Evolutionary conservation across 2,113 vertebrate species (phyloP).

Genomic region (Carassius gibelio): DNA sequence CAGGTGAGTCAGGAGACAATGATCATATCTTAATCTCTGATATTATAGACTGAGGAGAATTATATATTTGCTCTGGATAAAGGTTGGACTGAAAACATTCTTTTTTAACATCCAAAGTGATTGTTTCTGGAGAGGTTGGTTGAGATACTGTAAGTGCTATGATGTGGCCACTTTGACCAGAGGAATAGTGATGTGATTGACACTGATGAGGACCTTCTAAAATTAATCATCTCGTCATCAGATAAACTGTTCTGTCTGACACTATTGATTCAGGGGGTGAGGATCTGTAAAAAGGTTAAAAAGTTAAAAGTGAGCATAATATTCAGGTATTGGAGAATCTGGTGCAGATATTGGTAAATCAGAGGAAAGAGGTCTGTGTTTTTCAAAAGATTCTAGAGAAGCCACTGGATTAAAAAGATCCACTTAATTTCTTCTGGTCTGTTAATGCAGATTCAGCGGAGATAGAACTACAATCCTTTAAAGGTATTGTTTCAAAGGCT

Average conservation of each 20-base stretch:
- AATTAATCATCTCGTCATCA: not conserved
- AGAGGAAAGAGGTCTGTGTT: constrained; percentile 37
- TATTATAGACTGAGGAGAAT: constrained; percentile 50
- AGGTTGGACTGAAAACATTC: constrained; percentile 35
- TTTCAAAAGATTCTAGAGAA: not conserved
- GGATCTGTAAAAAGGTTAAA: constrained; percentile 16
- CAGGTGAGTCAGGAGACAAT: constrained; percentile 3
- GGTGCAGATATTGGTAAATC: constrained; percentile 10
- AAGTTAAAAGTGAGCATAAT: not conserved
- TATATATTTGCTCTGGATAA: constrained; percentile 54
- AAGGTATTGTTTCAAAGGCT: constrained; percentile 3
- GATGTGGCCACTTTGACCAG: constrained; percentile 22
- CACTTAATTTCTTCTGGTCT: not conserved
- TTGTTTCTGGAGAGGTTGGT: constrained; percentile 47
- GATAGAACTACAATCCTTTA: not conserved
- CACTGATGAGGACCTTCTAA: constrained; percentile 42
- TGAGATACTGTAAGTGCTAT: constrained; percentile 8
- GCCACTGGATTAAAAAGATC: not conserved
- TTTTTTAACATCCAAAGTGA: constrained; percentile 17
- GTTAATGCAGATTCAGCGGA: constrained; percentile 37
- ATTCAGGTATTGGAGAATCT: not conserved
- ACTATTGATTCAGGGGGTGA: constrained; percentile 51
- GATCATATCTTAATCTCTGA: constrained; percentile 36
- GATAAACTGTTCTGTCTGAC: constrained; percentile 48
- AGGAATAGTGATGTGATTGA: constrained; percentile 52